A percentile compares a stretch with the other conserved stretches of the same genome.
These are phyloP conservation scores for Spilosoma lubricipeda DNA, from an alignment of 2,888 invertebrate species.

Conservation along the genomic window DNA sequence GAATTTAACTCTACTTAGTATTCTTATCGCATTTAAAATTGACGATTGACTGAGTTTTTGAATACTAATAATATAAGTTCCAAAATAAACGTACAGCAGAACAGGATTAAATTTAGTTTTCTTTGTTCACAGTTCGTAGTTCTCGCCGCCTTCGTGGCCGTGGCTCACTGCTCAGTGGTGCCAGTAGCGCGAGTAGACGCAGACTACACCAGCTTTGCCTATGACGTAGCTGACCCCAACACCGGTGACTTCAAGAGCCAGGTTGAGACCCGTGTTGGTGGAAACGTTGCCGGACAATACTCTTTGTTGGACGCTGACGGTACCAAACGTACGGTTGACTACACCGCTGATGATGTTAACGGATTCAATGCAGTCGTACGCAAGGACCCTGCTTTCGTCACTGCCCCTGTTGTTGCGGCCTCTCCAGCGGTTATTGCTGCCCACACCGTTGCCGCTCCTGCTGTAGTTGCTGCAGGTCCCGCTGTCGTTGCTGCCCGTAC, in stretches of 20 bases:
- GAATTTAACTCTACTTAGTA: background rate
- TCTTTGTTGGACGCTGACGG: slow-evolving; percentile 85
- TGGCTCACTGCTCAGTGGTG: slow-evolving; percentile 78
- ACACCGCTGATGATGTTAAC: slow-evolving; percentile 85
- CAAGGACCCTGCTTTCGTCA: slow-evolving; percentile 78
- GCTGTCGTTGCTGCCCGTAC: slow-evolving; percentile 51
- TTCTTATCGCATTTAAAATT: slow-evolving; percentile 1
- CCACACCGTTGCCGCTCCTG: slow-evolving; percentile 48
- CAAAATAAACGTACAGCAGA: background rate
- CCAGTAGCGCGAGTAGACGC: slow-evolving; percentile 84
- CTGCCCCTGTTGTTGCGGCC: slow-evolving; percentile 57
- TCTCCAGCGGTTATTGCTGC: slow-evolving; percentile 50
- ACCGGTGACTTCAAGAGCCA: slow-evolving; percentile 87
- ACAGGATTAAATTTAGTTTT: background rate
- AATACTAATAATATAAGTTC: background rate
- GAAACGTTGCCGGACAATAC: slow-evolving; percentile 85
- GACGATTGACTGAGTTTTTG: background rate
- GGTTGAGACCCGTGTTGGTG: slow-evolving; percentile 84
- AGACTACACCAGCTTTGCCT: slow-evolving; percentile 84
- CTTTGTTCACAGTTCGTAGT: slow-evolving; percentile 73
- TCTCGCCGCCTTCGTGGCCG: slow-evolving; percentile 75
- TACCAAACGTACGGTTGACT: slow-evolving; percentile 85
- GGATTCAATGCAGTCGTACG: slow-evolving; percentile 87
- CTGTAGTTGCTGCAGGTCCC: slow-evolving; percentile 47
- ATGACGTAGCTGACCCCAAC: slow-evolving; percentile 85